Evolutionary conservation across 2,888 invertebrate genomes (phyloP).

Genomic region (Acheta domesticus): DNA sequence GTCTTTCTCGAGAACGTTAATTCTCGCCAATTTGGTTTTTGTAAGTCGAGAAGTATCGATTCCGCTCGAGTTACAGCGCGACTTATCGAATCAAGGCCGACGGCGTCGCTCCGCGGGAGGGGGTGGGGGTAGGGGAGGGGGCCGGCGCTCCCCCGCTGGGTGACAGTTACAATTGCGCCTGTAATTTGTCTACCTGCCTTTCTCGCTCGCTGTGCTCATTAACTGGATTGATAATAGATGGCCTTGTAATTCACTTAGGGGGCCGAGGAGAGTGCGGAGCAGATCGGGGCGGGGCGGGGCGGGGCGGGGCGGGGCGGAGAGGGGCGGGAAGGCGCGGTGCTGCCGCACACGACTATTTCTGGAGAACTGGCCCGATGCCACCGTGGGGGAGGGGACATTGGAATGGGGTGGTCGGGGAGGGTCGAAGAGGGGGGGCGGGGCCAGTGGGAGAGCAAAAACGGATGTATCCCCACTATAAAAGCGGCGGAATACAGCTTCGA

Average conservation of each 20-base stretch:
- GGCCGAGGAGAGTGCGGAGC: neutral
- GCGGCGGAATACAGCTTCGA: too few relatives aligned
- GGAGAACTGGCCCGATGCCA: neutral
- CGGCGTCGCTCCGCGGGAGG: neutral
- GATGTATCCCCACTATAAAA: too few relatives aligned
- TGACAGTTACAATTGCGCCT: conserved; percentile 2
- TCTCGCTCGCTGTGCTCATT: neutral
- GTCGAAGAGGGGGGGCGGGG: neutral
- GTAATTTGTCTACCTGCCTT: conserved; percentile 18
- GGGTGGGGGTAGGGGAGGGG: neutral
- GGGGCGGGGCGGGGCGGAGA: neutral
- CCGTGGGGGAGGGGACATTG: neutral
- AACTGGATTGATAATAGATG: conserved; percentile 10
- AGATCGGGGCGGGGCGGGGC: neutral
- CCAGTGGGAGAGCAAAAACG: too few relatives aligned
- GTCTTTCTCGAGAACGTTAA: neutral
- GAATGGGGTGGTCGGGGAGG: neutral
- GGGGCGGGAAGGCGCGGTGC: neutral
- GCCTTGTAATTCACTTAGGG: neutral
- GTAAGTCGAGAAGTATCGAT: conserved; percentile 18
- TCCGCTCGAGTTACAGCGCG: conserved; percentile 18
- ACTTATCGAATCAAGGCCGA: conserved; percentile 6
- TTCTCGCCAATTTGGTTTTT: conserved; percentile 12
- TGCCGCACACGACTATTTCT: neutral
- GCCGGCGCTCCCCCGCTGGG: neutral